Percentiles rank a stretch among this genome's conserved stretches.
These are phyloP conservation scores for Danaus chrysippus DNA, from an alignment of 2,888 invertebrate species.

Conservation along the genomic window DNA sequence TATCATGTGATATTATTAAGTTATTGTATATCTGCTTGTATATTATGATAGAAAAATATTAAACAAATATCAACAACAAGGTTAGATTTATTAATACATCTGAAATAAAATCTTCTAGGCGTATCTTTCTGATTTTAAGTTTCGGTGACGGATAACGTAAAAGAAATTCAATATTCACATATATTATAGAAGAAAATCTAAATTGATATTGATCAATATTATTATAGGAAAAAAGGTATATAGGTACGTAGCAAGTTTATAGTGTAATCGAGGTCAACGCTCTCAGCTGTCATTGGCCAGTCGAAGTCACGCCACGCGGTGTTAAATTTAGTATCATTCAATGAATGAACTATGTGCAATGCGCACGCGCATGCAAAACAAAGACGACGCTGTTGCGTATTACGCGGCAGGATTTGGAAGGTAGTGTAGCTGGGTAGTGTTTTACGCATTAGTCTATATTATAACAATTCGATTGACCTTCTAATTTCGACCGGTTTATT, in stretches of 20 bases:
- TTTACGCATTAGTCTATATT: too few species aligned
- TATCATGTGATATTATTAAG: too few species aligned
- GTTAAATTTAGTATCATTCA: conserved; percentile 63
- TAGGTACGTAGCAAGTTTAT: background rate
- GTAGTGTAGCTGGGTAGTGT: background rate
- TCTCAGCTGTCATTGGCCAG: conserved; percentile 55
- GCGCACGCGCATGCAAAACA: conserved; percentile 1
- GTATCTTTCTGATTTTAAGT: too few species aligned
- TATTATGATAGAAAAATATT: too few species aligned
- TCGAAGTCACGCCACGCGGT: conserved; percentile 65
- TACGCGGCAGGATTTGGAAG: background rate
- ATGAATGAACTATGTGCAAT: background rate
- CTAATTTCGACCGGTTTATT: too few species aligned
- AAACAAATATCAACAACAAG: too few species aligned
- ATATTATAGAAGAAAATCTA: conserved; percentile 14
- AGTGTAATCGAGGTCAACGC: conserved; percentile 56
- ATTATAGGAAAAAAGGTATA: background rate
- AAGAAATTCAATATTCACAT: conserved; percentile 9
- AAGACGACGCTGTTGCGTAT: background rate
- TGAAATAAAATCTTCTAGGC: too few species aligned
- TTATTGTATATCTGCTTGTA: too few species aligned
- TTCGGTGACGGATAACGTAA: too few species aligned
- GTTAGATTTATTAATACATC: too few species aligned
- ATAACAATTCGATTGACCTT: too few species aligned
- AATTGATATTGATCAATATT: background rate